Percentiles rank a stretch among this genome's conserved stretches.
Conservation (phyloP, 1,140 invertebrate genomes). For the Penaeus vannamei region DNA sequence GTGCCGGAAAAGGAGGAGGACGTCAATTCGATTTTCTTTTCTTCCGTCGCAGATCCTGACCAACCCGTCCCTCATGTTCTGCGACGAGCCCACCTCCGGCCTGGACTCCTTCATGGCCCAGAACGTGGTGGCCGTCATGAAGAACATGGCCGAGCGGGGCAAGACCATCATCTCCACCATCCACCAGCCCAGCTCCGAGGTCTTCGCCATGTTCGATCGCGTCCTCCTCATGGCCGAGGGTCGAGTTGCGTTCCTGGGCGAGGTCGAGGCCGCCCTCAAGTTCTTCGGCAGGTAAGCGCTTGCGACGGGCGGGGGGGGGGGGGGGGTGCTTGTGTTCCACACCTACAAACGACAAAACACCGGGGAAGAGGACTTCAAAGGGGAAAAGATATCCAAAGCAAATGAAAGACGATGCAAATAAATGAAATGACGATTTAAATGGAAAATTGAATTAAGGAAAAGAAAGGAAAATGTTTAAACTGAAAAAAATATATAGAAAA, state of each 20-base stretch:
- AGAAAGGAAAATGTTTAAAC: too few relatives aligned
- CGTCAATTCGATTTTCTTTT: background rate
- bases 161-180: slow-evolving; percentile 95
- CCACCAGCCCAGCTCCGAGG: slow-evolving; percentile 91
- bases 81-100: slow-evolving; percentile 96
- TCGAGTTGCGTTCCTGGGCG: slow-evolving; percentile 89
- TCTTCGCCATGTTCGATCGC: slow-evolving; percentile 93
- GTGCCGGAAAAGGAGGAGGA: too few relatives aligned
- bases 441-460: too few relatives aligned
- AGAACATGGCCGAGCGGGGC: slow-evolving; percentile 73
- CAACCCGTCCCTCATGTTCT: slow-evolving; percentile 94
- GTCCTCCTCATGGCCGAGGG: slow-evolving; percentile 93
- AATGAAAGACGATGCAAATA: too few relatives aligned
- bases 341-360: background rate
- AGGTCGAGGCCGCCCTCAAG: slow-evolving; percentile 80
- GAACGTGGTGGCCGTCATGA: slow-evolving; percentile 89
- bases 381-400: too few relatives aligned
- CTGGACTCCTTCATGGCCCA: slow-evolving; percentile 93
- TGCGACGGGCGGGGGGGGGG: too few relatives aligned
- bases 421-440: too few relatives aligned
- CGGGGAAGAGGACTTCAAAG: too few relatives aligned
- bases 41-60: slow-evolving; percentile 82
- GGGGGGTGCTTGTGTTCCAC: background rate
- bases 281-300: slow-evolving; percentile 86
- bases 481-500: too few relatives aligned